Conservation (phyloP, 2,888 invertebrate genomes). For the Ophion costatus region DNA sequence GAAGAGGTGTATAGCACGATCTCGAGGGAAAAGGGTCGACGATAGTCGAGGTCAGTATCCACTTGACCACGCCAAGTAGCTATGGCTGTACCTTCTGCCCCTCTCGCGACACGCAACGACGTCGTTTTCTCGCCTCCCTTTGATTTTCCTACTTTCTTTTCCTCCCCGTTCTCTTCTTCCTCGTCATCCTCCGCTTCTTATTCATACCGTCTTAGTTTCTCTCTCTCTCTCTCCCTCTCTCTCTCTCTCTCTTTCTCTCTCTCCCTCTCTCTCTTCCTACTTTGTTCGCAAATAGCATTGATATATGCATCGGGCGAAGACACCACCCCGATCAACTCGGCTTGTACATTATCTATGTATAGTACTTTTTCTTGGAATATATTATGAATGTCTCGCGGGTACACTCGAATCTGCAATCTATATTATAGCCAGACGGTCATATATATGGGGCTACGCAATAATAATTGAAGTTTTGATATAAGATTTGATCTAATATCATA, state of each 20-base stretch:
- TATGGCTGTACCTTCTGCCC: slow-evolving; percentile 51
- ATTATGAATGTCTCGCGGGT: slow-evolving; percentile 16
- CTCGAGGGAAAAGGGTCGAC: slow-evolving; percentile 64
- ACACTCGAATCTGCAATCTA: background rate
- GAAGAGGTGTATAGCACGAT: slow-evolving; percentile 35
- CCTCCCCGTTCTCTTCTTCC: background rate
- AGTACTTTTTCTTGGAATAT: slow-evolving; percentile 7
- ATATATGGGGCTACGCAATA: too few relatives aligned
- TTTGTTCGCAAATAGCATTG: slow-evolving; percentile 57
- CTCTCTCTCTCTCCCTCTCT: background rate
- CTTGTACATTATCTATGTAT: slow-evolving; percentile 20
- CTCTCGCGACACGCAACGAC: slow-evolving; percentile 64
- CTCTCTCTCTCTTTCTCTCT: slow-evolving; percentile 16
- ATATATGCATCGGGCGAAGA: slow-evolving; percentile 43
- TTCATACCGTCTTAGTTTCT: too few relatives aligned
- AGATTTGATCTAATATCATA: too few relatives aligned
- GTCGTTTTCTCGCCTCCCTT: slow-evolving; percentile 35
- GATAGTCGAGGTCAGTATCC: slow-evolving; percentile 71
- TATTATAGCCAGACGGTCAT: too few relatives aligned
- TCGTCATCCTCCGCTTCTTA: background rate
- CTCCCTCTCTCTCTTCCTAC: slow-evolving; percentile 2
- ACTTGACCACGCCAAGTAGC: slow-evolving; percentile 69
- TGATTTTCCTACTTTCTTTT: slow-evolving; percentile 11
- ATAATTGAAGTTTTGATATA: too few relatives aligned
- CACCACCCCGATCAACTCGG: slow-evolving; percentile 2